Conservation (phyloP, 1,140 invertebrate species). For the Steinernema khuongi region DNA sequence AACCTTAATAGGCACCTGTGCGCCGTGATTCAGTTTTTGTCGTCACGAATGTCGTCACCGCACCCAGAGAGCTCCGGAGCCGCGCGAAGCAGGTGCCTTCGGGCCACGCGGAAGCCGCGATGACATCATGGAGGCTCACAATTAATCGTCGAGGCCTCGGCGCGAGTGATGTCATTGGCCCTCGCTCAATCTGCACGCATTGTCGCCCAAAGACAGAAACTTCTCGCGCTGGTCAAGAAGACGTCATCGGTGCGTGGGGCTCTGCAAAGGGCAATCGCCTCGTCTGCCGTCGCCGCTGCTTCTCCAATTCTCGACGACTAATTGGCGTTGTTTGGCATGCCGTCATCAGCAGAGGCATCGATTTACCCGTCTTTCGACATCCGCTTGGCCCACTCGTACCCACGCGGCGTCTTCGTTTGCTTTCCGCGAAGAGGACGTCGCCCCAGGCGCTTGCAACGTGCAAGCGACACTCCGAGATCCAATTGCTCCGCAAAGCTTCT, state of each 20-base stretch:
- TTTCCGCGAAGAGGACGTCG: background rate
- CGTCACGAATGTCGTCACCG: no score
- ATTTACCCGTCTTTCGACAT: background rate
- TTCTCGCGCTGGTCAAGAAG: background rate
- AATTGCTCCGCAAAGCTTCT: background rate
- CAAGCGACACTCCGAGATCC: background rate
- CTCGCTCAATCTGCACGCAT: background rate
- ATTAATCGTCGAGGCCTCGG: no score
- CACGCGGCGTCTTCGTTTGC: background rate
- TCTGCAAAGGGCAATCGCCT: background rate
- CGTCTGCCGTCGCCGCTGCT: background rate
- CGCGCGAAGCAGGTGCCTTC: no score
- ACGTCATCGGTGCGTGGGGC: background rate
- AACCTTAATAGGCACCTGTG: no score
- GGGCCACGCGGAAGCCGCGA: no score
- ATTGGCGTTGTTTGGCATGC: no score
- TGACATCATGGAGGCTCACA: background rate
- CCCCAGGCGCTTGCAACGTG: background rate
- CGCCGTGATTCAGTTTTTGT: no score
- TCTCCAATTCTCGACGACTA: background rate
- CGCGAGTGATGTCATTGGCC: background rate
- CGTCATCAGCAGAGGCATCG: conserved; percentile 6
- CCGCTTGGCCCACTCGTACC: background rate
- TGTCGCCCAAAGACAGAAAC: background rate
- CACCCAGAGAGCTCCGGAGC: no score